Percentiles rank a stretch among this genome's conserved stretches.
phyloP scores from a whole-genome alignment of 2,888 invertebrate species.

The Brachylomia viminalis region DNA sequence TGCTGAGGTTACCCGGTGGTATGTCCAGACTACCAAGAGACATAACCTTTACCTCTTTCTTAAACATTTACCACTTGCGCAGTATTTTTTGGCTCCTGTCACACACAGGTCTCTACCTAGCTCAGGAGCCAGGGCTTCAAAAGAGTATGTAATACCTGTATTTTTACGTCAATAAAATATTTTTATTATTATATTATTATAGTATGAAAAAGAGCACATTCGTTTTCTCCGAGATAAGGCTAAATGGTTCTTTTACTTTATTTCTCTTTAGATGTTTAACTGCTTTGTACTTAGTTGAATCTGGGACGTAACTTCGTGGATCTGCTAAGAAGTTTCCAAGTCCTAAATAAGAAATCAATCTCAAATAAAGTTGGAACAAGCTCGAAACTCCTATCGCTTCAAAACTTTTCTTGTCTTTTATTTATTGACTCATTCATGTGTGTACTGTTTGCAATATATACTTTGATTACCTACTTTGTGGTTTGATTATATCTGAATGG shows the following conservation, averaged over 20 bases:
- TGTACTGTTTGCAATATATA: background rate
- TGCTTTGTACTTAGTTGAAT: background rate
- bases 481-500: background rate
- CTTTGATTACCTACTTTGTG: background rate
- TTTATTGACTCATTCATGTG: slow-evolving; percentile 15
- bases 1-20: background rate
- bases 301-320: slow-evolving; percentile 17
- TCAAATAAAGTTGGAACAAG: slow-evolving; percentile 34
- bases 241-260: background rate
- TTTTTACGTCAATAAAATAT: too few species aligned
- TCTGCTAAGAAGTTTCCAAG: slow-evolving; percentile 11
- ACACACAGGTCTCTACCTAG: too few species aligned
- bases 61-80: background rate
- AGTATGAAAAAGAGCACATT: background rate
- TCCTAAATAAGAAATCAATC: slow-evolving; percentile 33
- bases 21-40: background rate
- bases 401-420: slow-evolving; percentile 30
- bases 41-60: background rate
- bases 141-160: too few species aligned
- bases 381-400: slow-evolving; percentile 9
- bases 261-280: background rate
- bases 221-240: background rate
- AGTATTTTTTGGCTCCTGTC: too few species aligned
- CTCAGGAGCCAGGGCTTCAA: too few species aligned
- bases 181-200: too few species aligned